These are phyloP conservation scores for Etheostoma spectabile DNA, from an alignment of 2,113 vertebrate genomes.

Conservation along the genomic window DNA sequence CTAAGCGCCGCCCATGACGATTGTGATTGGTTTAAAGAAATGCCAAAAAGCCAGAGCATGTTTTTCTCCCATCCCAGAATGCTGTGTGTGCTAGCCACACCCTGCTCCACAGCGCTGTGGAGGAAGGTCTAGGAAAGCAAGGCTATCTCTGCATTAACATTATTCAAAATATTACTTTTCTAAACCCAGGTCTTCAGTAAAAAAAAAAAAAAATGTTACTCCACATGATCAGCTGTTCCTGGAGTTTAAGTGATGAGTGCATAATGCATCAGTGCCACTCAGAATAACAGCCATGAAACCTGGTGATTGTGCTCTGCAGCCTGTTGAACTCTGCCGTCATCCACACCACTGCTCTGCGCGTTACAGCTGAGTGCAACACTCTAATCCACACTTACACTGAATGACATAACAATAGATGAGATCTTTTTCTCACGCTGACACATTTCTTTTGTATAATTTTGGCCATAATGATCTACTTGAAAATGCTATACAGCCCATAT, in stretches of 20 bases:
- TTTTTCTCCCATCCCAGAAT: too few species aligned
- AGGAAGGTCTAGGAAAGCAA: too few species aligned
- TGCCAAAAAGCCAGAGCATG: too few species aligned
- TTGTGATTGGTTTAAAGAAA: too few species aligned
- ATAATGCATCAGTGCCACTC: conserved; percentile 21
- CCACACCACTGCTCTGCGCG: background rate
- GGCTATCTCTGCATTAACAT: background rate
- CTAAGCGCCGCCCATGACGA: too few species aligned
- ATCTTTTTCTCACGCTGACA: background rate
- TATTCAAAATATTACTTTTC: conserved; percentile 25
- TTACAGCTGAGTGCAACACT: background rate
- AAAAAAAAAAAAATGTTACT: background rate
- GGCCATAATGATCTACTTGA: background rate
- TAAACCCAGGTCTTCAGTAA: background rate
- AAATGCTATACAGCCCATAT: too few species aligned
- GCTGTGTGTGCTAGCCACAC: too few species aligned
- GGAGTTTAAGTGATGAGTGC: background rate
- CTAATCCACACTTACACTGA: background rate
- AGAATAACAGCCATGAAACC: conserved; percentile 8
- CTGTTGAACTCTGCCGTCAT: conserved; percentile 35
- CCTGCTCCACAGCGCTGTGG: too few species aligned
- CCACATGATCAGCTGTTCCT: background rate
- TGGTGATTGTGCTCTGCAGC: conserved; percentile 1
- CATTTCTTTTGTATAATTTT: background rate
- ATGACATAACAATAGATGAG: background rate